A percentile compares a stretch with the other conserved stretches of the same genome.
Conservation (phyloP, 1,140 invertebrate species). For the Drosophila murphyi region DNA sequence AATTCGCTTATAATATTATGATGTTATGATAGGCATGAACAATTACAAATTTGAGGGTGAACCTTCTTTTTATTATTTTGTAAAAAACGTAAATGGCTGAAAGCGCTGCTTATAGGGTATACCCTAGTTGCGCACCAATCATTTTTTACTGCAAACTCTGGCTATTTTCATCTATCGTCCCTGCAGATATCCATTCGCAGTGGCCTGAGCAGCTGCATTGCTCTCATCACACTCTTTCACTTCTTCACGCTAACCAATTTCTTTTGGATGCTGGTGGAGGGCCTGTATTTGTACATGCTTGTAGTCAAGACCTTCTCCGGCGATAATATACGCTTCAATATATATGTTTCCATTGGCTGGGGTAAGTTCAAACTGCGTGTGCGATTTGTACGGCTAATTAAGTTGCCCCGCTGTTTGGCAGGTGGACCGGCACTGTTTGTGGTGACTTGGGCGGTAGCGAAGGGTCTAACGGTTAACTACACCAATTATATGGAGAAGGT, state of each 20-base stretch:
- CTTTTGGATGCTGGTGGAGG: slow-evolving; percentile 99
- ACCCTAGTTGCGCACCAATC: too few relatives aligned
- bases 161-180: not conserved
- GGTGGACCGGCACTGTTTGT: slow-evolving; percentile 90
- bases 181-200: slow-evolving; percentile 75
- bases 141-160: not conserved
- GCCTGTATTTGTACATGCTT: slow-evolving; percentile 96
- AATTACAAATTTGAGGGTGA: too few relatives aligned
- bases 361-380: slow-evolving; percentile 88
- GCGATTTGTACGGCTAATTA: slow-evolving; percentile 43
- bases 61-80: too few relatives aligned
- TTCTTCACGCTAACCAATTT: slow-evolving; percentile 97
- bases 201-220: slow-evolving; percentile 88
- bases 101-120: too few relatives aligned
- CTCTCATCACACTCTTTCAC: slow-evolving; percentile 91
- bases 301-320: slow-evolving; percentile 96
- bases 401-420: slow-evolving; percentile 65
- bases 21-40: too few relatives aligned
- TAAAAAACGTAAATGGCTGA: too few relatives aligned
- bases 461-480: slow-evolving; percentile 85
- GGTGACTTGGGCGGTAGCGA: slow-evolving; percentile 88
- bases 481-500: slow-evolving; percentile 56
- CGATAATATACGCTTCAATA: slow-evolving; percentile 94
- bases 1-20: too few relatives aligned
- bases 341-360: slow-evolving; percentile 96